Conservation (phyloP, 2,113 vertebrate species). For the Coracopsis vasa region DNA sequence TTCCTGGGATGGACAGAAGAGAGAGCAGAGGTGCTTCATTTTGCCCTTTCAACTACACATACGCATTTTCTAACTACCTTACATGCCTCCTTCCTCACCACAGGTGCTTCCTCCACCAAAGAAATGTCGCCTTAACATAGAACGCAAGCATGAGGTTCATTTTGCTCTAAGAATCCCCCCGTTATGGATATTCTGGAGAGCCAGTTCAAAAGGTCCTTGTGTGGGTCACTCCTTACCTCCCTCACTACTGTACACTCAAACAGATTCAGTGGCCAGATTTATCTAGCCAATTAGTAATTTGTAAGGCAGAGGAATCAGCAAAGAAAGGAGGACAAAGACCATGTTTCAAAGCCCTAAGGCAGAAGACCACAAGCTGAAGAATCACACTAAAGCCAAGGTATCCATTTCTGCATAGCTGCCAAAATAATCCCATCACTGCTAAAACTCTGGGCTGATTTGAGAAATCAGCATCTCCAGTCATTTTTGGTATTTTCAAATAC, state of each 20-base stretch:
- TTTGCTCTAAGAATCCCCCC: neutral
- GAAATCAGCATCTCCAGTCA: neutral
- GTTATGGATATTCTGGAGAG: neutral
- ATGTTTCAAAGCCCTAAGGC: neutral
- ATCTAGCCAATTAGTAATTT: neutral
- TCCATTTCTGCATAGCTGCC: neutral
- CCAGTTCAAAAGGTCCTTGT: neutral
- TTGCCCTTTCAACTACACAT: neutral
- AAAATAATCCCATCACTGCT: neutral
- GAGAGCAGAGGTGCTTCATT: neutral
- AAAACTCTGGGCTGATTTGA: neutral
- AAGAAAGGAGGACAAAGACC: neutral
- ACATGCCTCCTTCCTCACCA: neutral
- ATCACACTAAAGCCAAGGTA: neutral
- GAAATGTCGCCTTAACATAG: neutral
- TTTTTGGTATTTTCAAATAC: neutral
- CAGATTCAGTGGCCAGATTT: neutral
- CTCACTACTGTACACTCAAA: neutral
- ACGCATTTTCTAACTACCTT: accelerated
- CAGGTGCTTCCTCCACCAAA: neutral
- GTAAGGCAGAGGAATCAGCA: neutral
- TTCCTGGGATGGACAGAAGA: neutral
- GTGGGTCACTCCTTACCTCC: neutral
- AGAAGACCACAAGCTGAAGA: neutral
- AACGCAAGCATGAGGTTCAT: neutral